Conservation (phyloP, 2,888 invertebrate species). For the Drosophila maculinotata region DNA sequence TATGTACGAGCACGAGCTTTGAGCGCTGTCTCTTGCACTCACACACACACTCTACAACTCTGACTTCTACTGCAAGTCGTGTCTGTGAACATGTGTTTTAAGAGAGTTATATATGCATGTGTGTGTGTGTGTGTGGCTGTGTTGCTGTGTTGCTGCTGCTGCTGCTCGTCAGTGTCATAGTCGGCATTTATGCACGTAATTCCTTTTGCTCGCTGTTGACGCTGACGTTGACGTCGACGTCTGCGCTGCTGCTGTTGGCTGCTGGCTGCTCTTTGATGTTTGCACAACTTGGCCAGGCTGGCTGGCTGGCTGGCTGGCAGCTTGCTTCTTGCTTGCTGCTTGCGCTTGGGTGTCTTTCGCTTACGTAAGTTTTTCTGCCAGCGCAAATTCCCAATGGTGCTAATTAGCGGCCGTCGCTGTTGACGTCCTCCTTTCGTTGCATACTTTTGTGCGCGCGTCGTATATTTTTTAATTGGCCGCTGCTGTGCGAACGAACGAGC, state of each 20-base stretch:
- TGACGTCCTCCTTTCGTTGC: conserved; percentile 50
- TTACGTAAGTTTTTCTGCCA: conserved; percentile 42
- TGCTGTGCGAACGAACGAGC: too few species aligned
- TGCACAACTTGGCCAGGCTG: too few species aligned
- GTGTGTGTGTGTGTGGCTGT: conserved; percentile 11
- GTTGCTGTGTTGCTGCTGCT: conserved; percentile 4
- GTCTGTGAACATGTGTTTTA: conserved; percentile 43
- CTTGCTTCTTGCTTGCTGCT: conserved; percentile 10
- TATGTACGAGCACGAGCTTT: conserved; percentile 9
- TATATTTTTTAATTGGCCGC: conserved; percentile 76
- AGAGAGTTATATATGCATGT: conserved; percentile 11
- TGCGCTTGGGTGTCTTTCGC: conserved; percentile 29
- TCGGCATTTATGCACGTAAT: conserved; percentile 58
- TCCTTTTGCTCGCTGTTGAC: conserved; percentile 39
- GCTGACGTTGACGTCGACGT: conserved; percentile 5
- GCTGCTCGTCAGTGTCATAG: conserved; percentile 27
- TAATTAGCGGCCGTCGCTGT: conserved; percentile 83
- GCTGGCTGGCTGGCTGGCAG: too few species aligned
- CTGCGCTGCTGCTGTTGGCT: conserved; percentile 22
- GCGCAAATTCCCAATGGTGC: conserved; percentile 84
- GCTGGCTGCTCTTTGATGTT: conserved; percentile 14
- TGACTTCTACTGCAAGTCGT: conserved; percentile 24
- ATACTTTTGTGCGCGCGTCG: conserved; percentile 64
- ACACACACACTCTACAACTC: neutral
- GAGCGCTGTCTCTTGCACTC: conserved; percentile 10